These are phyloP conservation scores for Fragum fragum DNA, from an alignment of 2,888 invertebrate species.

Conservation along the genomic window DNA sequence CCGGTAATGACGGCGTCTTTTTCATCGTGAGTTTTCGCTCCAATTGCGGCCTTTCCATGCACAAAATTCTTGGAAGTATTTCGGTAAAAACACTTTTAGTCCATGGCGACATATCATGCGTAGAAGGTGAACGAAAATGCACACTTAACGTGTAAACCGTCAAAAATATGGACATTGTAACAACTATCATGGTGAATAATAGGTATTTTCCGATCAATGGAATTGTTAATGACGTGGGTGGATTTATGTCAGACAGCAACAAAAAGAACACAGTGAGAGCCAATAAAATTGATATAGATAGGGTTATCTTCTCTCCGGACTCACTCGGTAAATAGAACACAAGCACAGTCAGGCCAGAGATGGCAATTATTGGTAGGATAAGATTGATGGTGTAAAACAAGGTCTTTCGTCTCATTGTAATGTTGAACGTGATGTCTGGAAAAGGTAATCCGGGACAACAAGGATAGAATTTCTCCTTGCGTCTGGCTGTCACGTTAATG, in stretches of 20 bases:
- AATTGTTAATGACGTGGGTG: conserved; percentile 98
- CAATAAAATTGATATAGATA: conserved; percentile 98
- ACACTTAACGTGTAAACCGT: conserved; percentile 98
- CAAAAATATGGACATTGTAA: conserved; percentile 97
- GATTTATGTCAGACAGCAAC: conserved; percentile 98
- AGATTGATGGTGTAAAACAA: conserved; percentile 99
- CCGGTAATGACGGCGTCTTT: conserved; percentile 5
- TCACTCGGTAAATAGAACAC: conserved; percentile 99
- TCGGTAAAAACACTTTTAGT: conserved; percentile 97
- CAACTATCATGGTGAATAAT: conserved; percentile 99
- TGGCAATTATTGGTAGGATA: conserved; percentile 98
- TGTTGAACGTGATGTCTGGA: conserved; percentile 86
- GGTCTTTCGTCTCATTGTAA: conserved; percentile 88
- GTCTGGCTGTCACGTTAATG: conserved; percentile 89
- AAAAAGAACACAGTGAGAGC: conserved; percentile 99
- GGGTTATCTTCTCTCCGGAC: conserved; percentile 98
- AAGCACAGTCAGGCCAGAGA: conserved; percentile 97
- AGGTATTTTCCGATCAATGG: conserved; percentile 97
- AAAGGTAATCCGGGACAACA: conserved; percentile 85
- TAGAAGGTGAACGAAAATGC: conserved; percentile 98
- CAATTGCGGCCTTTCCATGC: conserved; percentile 93
- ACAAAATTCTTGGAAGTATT: conserved; percentile 95
- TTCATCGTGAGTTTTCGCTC: neutral
- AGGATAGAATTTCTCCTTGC: conserved; percentile 88
- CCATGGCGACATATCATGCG: conserved; percentile 99